Conservation (phyloP, 2,888 invertebrate species). For the Adelphocoris suturalis region DNA sequence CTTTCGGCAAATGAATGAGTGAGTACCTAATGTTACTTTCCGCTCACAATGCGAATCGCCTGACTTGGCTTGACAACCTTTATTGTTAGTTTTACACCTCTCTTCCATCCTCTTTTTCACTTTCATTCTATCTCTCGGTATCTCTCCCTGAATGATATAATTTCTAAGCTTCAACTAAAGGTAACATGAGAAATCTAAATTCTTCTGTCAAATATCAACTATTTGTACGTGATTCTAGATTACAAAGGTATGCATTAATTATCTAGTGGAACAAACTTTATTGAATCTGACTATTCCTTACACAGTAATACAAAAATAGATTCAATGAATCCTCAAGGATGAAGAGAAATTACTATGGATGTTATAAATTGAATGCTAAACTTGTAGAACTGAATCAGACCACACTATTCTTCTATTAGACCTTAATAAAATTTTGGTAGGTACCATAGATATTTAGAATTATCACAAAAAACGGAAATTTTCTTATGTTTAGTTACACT, state of each 20-base stretch:
- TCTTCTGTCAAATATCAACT: conserved; percentile 11
- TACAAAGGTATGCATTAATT: background rate
- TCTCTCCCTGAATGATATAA: background rate
- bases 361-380: conserved; percentile 16
- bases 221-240: conserved; percentile 28
- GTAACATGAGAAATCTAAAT: conserved; percentile 10
- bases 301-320: conserved; percentile 41
- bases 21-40: too few species aligned
- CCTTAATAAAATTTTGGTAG: conserved; percentile 37
- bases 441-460: conserved; percentile 47
- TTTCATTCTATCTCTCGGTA: background rate
- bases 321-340: conserved; percentile 1
- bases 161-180: background rate
- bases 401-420: conserved; percentile 45
- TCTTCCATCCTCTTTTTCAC: background rate
- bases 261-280: conserved; percentile 18
- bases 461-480: conserved; percentile 41
- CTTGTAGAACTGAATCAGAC: conserved; percentile 35
- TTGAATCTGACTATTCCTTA: conserved; percentile 28
- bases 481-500: conserved; percentile 24
- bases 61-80: background rate
- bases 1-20: too few species aligned
- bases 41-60: background rate
- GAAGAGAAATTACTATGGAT: conserved; percentile 6
- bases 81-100: background rate